phyloP scores from a whole-genome alignment of 2,888 invertebrate species.

The Masnerella sp. region DNA sequence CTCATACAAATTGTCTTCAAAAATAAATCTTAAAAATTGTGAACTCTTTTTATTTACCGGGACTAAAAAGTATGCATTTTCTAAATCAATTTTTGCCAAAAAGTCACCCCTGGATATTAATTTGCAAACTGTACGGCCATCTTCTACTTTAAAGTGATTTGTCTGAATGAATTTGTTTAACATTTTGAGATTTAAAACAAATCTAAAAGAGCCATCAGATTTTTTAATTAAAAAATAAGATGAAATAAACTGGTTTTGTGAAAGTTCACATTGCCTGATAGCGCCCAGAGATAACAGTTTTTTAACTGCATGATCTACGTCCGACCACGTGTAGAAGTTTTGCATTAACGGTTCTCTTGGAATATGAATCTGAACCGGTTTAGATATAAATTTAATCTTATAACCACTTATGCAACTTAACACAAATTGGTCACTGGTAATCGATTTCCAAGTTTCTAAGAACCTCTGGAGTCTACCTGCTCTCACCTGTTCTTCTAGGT shows the following conservation, averaged over 20 bases:
- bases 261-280: not conserved
- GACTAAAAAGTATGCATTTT: slow-evolving; percentile 57
- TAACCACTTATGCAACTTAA: slow-evolving; percentile 5
- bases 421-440: not conserved
- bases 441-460: not conserved
- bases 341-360: not conserved
- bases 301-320: not conserved
- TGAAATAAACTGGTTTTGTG: not conserved
- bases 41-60: slow-evolving; percentile 31
- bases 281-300: not conserved
- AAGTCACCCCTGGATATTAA: slow-evolving; percentile 33
- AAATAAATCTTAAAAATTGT: slow-evolving; percentile 49
- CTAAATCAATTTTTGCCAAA: slow-evolving; percentile 53
- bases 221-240: slow-evolving; percentile 6
- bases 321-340: not conserved
- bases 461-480: not conserved
- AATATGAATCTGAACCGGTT: not conserved
- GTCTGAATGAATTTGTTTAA: not conserved
- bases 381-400: slow-evolving; percentile 4
- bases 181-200: slow-evolving; percentile 2
- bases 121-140: slow-evolving; percentile 39
- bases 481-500: not conserved
- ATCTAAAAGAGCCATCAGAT: not conserved
- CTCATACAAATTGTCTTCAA: slow-evolving; percentile 44
- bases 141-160: slow-evolving; percentile 17